A percentile compares a stretch with the other conserved stretches of the same genome.
phyloP scores from a whole-genome alignment of 2,113 vertebrate species.

The Vulpes lagopus region DNA sequence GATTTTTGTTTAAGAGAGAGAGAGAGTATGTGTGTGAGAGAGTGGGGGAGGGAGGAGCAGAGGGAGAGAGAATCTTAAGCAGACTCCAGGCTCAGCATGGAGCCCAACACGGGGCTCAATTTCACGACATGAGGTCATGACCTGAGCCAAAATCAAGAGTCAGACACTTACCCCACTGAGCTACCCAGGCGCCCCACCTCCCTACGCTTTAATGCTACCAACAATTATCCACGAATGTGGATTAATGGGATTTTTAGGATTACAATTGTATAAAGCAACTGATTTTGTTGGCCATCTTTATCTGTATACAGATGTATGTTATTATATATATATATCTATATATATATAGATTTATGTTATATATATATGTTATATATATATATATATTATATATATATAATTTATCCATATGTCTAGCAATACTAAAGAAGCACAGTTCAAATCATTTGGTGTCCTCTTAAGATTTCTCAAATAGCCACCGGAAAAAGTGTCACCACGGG shows the following conservation, averaged over 20 bases:
- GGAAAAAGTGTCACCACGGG: background rate
- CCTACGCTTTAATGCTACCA: background rate
- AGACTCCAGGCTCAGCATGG: background rate
- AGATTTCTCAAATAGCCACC: background rate
- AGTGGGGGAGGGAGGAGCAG: too few species aligned
- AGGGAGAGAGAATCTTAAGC: too few species aligned
- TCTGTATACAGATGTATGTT: background rate
- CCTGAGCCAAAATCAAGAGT: background rate
- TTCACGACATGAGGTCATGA: background rate
- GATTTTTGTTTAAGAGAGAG: too few species aligned
- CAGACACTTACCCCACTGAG: background rate
- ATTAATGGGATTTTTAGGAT: background rate
- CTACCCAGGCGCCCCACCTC: background rate
- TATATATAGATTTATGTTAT: background rate
- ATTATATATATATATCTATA: background rate
- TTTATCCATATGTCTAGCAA: background rate
- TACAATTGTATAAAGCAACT: background rate
- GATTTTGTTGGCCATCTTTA: background rate
- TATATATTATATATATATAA: background rate
- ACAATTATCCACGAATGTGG: background rate
- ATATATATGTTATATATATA: background rate
- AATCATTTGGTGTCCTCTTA: background rate
- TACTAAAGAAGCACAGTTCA: background rate
- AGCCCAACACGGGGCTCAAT: background rate
- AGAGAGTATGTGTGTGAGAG: too few species aligned